These are phyloP conservation scores for Drosophila mettleri DNA, from an alignment of 2,888 invertebrate species.

Conservation along the genomic window DNA sequence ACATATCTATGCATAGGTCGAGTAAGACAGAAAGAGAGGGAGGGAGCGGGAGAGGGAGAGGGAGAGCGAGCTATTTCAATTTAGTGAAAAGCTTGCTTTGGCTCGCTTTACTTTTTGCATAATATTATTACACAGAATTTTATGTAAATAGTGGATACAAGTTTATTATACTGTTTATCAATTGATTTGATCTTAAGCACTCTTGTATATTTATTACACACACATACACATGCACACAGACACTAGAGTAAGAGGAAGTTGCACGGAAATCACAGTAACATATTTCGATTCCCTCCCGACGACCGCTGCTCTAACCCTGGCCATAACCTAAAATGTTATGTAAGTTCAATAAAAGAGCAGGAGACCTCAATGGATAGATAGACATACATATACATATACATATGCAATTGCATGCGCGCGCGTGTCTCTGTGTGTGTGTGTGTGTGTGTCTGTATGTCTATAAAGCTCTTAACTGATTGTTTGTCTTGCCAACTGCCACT, in stretches of 20 bases:
- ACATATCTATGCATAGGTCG: constrained; percentile 31
- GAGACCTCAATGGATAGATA: constrained; percentile 36
- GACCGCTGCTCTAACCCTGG: constrained; percentile 43
- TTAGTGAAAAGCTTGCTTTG: constrained; percentile 51
- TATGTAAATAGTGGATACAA: constrained; percentile 77
- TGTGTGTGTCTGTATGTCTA: constrained; percentile 38
- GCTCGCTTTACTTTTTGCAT: constrained; percentile 58
- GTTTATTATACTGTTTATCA: constrained; percentile 79
- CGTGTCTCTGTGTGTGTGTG: constrained; percentile 8
- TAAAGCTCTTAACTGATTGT: constrained; percentile 81
- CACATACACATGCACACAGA: constrained; percentile 19
- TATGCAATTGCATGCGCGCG: constrained; percentile 2
- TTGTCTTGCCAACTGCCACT: constrained; percentile 80
- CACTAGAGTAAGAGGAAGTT: constrained; percentile 53
- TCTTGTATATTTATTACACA: constrained; percentile 74
- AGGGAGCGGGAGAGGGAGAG: neutral
- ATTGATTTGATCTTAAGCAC: constrained; percentile 80
- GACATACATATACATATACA: constrained; percentile 12
- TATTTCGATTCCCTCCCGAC: constrained; percentile 55
- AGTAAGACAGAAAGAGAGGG: neutral
- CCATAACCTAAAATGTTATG: constrained; percentile 71
- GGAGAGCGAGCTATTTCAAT: constrained; percentile 52
- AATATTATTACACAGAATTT: constrained; percentile 71
- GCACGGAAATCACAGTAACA: constrained; percentile 73
- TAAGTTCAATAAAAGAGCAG: constrained; percentile 72